phyloP scores from a whole-genome alignment of 2,797 vertebrate genomes.

The Staurois parvus region DNA sequence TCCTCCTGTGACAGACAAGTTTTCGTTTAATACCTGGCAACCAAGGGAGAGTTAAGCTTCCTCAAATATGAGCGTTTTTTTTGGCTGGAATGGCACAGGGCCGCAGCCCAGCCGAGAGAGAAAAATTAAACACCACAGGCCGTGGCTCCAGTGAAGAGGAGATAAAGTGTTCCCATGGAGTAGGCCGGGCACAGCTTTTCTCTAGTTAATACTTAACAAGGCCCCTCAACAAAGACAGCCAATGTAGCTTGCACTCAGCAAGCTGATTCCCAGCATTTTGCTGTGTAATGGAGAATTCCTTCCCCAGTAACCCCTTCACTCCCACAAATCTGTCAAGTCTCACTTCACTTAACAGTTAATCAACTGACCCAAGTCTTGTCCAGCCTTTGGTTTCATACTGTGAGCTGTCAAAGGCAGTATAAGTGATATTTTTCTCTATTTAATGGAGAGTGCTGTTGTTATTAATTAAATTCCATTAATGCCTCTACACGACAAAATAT shows the following conservation, averaged over 20 bases:
- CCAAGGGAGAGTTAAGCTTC: slow-evolving; percentile 86
- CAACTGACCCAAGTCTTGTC: slow-evolving; percentile 27
- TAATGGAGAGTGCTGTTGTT: slow-evolving; percentile 27
- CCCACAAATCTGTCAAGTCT: slow-evolving; percentile 51
- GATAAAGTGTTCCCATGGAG: slow-evolving; percentile 70
- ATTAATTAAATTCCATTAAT: slow-evolving; percentile 19
- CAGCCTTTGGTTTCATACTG: slow-evolving; percentile 15
- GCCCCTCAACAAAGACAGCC: slow-evolving; percentile 89
- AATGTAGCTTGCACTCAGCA: slow-evolving; percentile 88
- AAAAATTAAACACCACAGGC: slow-evolving; percentile 95
- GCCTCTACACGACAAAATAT: not conserved
- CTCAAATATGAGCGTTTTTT: slow-evolving; percentile 92
- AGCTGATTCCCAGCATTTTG: slow-evolving; percentile 69
- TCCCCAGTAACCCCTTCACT: slow-evolving; percentile 49
- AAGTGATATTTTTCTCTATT: slow-evolving; percentile 17
- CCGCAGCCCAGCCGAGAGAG: slow-evolving; percentile 87
- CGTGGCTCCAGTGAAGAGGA: slow-evolving; percentile 96
- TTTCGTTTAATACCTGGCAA: slow-evolving; percentile 97
- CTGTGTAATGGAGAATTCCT: slow-evolving; percentile 76
- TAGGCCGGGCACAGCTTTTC: slow-evolving; percentile 93
- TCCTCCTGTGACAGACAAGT: slow-evolving; percentile 83
- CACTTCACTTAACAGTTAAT: slow-evolving; percentile 30
- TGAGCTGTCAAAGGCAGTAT: slow-evolving; percentile 1
- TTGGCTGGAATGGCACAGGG: slow-evolving; percentile 88
- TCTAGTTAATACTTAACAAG: slow-evolving; percentile 98